Percentiles rank a stretch among this genome's conserved stretches.
These are phyloP conservation scores for Uropetala carovei DNA, from an alignment of 2,888 invertebrate species.

Conservation along the genomic window DNA sequence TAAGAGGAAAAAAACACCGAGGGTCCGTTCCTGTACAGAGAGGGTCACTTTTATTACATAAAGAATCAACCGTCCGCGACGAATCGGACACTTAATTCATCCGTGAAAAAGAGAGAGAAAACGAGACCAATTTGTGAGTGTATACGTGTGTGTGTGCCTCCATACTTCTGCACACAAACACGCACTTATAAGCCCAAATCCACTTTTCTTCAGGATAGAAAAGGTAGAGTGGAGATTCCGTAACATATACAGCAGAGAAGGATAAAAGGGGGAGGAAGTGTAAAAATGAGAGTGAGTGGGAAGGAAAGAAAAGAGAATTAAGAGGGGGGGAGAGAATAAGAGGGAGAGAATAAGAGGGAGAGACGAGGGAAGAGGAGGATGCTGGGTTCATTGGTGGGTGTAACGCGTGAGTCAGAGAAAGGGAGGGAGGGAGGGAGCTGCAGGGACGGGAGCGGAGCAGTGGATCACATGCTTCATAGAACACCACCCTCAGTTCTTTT, in stretches of 20 bases:
- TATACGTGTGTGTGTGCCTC: not conserved
- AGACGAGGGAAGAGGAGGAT: not conserved
- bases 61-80: no score
- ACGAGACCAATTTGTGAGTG: not conserved
- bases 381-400: slow-evolving; percentile 49
- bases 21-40: no score
- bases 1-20: no score
- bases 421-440: not conserved
- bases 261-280: not conserved
- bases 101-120: not conserved
- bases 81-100: no score
- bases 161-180: not conserved
- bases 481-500: slow-evolving; percentile 12
- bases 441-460: not conserved
- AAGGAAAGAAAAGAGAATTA: not conserved
- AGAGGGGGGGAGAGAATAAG: not conserved
- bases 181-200: not conserved
- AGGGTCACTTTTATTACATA: no score
- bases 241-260: not conserved
- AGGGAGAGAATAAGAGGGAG: no score
- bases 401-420: slow-evolving; percentile 41
- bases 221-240: not conserved
- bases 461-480: slow-evolving; percentile 51
- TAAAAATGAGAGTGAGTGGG: not conserved
- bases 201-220: not conserved